These are phyloP conservation scores for Hyposmocoma kahamanoa DNA, from an alignment of 1,140 invertebrate species.

Conservation along the genomic window DNA sequence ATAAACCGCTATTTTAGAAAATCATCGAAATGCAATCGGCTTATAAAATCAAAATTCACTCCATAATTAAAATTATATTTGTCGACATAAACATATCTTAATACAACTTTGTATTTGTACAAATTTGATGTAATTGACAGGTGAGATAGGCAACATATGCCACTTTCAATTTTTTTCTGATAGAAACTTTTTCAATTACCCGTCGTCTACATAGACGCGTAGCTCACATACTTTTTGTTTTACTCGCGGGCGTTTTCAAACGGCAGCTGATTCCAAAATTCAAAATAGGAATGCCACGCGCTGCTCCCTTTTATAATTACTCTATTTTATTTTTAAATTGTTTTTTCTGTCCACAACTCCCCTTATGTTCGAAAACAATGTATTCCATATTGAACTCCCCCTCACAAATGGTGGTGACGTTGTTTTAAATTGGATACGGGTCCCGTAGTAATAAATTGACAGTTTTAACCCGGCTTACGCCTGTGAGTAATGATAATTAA, in stretches of 20 bases:
- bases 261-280: constrained; percentile 61
- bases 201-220: no score
- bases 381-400: constrained; percentile 47
- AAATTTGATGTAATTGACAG: no score
- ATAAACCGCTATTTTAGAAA: no score
- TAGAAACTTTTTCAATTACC: no score
- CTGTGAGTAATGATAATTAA: constrained; percentile 69
- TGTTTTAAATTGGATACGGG: constrained; percentile 73
- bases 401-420: constrained; percentile 55
- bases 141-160: no score
- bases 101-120: no score
- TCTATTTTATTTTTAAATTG: constrained; percentile 73
- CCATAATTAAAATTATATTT: no score
- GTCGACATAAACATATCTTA: no score
- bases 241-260: constrained; percentile 50
- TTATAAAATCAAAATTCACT: no score
- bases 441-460: constrained; percentile 68
- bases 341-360: constrained; percentile 69
- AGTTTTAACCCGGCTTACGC: constrained; percentile 59
- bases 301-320: constrained; percentile 66
- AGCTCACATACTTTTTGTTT: no score
- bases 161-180: no score
- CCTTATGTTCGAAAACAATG: constrained; percentile 57
- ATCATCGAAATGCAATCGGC: no score
- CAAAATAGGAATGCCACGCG: constrained; percentile 69